Evolutionary conservation across 2,888 invertebrate genomes (phyloP), one percentile per base, ranked within the genome.

Genomic region (Lissocephala sabroskyi): DNA sequence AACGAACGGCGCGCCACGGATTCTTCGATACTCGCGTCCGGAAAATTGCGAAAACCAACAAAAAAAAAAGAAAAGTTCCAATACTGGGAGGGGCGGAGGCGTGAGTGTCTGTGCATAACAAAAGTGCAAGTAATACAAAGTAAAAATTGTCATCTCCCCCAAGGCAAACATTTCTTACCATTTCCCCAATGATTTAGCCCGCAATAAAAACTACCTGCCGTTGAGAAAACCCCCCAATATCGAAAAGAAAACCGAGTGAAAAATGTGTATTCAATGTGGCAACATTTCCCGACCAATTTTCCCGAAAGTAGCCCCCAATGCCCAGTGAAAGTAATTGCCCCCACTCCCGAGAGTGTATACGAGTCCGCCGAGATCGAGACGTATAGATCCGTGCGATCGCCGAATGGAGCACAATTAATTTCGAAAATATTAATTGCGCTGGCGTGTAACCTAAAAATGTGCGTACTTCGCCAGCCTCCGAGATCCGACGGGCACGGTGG

Each of bases 321-420:
- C n/a, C 57, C 59, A 70, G 75, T 71, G 71, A 71, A 77, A 74
- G 77, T 74, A 77, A 71, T 67, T 61, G 57, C 50, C 56, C 32
- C 47, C 41, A 23, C 3, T 23, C 4, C 3, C 3, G 7, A 23
- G 7, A 5, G 23, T 23, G 23, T 23, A 23, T 23, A 23, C n/a
- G n/a, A n/a, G n/a, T n/a, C n/a, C n/a, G n/a, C n/a, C n/a, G n/a
- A n/a, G n/a, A n/a, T n/a, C n/a, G n/a, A n/a, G n/a, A n/a, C n/a
- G n/a, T n/a, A n/a, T n/a, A n/a, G n/a, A n/a, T n/a, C n/a, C n/a
- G n/a, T 32, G 10, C 9, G 35, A 35, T 35, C 3, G 23, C 23
- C 35, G 16, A 35, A 13, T 35, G 23, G 23, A 23, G 23, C 23
- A 23, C 7, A 23, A 3, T 23, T 9, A 16, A 35, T 35, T 35